These are phyloP conservation scores for Parnassius orleans DNA, from an alignment of 2,888 invertebrate species.

Conservation along the genomic window DNA sequence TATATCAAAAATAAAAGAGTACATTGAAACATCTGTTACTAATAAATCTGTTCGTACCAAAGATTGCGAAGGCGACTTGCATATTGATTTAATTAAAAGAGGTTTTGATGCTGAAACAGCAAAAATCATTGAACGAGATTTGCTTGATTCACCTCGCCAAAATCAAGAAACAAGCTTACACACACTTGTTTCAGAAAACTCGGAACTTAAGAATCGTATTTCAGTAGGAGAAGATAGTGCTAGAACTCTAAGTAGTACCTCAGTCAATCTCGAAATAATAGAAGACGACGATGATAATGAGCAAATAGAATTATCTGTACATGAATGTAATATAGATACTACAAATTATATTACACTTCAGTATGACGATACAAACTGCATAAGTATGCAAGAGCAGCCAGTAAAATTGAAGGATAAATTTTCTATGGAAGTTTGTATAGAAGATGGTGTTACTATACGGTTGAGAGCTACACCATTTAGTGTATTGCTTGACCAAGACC, in stretches of 20 bases:
- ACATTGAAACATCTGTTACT: conserved; percentile 49
- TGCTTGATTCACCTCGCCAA: conserved; percentile 54
- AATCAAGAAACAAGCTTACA: conserved; percentile 30
- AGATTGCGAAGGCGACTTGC: conserved; percentile 48
- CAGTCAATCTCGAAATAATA: conserved; percentile 41
- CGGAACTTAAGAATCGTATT: conserved; percentile 33
- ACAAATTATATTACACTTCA: conserved; percentile 51
- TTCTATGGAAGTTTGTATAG: conserved; percentile 68
- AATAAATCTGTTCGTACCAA: conserved; percentile 29
- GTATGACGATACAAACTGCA: conserved; percentile 47
- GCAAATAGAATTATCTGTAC: conserved; percentile 57
- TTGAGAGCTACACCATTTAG: conserved; percentile 57
- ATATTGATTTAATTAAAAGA: conserved; percentile 62
- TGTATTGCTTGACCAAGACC: conserved; percentile 48
- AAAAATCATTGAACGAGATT: conserved; percentile 69
- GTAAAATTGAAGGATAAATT: conserved; percentile 64
- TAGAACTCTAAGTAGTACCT: conserved; percentile 29
- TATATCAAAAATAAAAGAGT: conserved; percentile 65
- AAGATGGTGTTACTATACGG: conserved; percentile 60
- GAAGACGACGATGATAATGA: conserved; percentile 47
- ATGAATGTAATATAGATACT: conserved; percentile 59
- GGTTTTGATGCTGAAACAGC: conserved; percentile 73
- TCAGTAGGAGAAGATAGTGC: conserved; percentile 34
- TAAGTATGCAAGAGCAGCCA: conserved; percentile 33
- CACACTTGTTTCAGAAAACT: conserved; percentile 26